Evolutionary conservation across 2,888 invertebrate genomes (phyloP), one percentile per base, ranked within the genome.

Genomic region (Linnaemya vulpina): DNA sequence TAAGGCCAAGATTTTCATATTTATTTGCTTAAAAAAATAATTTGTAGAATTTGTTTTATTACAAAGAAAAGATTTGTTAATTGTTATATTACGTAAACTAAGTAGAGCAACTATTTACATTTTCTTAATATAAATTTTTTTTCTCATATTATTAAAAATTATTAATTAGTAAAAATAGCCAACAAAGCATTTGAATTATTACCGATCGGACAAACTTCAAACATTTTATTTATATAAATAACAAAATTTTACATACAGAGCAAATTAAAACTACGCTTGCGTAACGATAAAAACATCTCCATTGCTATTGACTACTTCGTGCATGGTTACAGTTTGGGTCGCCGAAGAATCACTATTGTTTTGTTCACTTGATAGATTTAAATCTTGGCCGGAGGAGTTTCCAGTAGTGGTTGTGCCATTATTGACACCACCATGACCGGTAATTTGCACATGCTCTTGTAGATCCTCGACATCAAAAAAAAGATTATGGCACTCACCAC

Each of bases 381-480:
- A 30, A 35, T 82, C 70, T 3, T 78, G 81, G n/a, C 17, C 20
- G 8, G 78, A 51, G 11, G 71, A 71, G 25, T 30, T 71, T 3
- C 40, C 46, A 1, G 68, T 49, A 15, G 53, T 49, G 51, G n/a
- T 67, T 35, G 49, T 49, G 55, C 51, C 55, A 10, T 60, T 65
- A 25, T 58, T 53, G 22, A 79, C 80, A 10, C 78, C 87, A 40
- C 88, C 87, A 71, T 91, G 91, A 20, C 91, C 91, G 75, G 94
- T 89, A n/a, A 87, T 88, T 83, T 91, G 90, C 10, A 91, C 89
- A 80, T 91, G 91, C 25, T 88, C 94, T 92, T 94, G 94, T 84
- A 95, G 91, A 87, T 93, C 93, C 0, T 94, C 94, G 4, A 94
- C 93, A 84, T 93, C 94, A 86, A 94, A 94, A 90, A 94, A 95